phyloP scores from a whole-genome alignment of 2,888 invertebrate species.

The Psylliodes chrysocephalus region DNA sequence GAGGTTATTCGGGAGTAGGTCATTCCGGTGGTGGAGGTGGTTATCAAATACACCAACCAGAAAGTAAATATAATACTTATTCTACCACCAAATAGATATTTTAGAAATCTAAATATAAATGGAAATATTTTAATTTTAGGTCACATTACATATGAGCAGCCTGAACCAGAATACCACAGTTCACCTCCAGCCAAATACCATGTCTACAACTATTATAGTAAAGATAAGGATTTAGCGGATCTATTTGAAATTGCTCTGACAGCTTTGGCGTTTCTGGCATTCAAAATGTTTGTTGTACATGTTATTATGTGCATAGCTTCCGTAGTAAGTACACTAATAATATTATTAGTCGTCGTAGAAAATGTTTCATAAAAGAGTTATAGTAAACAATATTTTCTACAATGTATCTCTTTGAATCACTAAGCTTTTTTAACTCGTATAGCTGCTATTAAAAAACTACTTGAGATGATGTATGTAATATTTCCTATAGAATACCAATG shows the following conservation, averaged over 20 bases:
- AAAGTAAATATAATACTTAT: slow-evolving; percentile 9
- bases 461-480: too few species aligned
- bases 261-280: slow-evolving; percentile 82
- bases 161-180: slow-evolving; percentile 49
- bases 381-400: too few species aligned
- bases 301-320: slow-evolving; percentile 78
- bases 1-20: background rate
- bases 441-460: too few species aligned
- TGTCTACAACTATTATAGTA: slow-evolving; percentile 53
- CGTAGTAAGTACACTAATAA: slow-evolving; percentile 65
- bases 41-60: slow-evolving; percentile 24
- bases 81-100: too few species aligned
- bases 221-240: slow-evolving; percentile 75
- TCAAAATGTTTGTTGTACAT: slow-evolving; percentile 83
- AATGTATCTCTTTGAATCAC: too few species aligned
- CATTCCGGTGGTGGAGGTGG: slow-evolving; percentile 31
- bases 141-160: slow-evolving; percentile 22
- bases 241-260: slow-evolving; percentile 84
- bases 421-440: too few species aligned
- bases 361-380: too few species aligned
- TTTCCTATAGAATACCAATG: slow-evolving; percentile 33
- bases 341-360: background rate
- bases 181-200: slow-evolving; percentile 58
- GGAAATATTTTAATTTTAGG: slow-evolving; percentile 11
- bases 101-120: background rate